Conservation (phyloP, 1,140 invertebrate genomes). For the Sitobion miscanthi region DNA sequence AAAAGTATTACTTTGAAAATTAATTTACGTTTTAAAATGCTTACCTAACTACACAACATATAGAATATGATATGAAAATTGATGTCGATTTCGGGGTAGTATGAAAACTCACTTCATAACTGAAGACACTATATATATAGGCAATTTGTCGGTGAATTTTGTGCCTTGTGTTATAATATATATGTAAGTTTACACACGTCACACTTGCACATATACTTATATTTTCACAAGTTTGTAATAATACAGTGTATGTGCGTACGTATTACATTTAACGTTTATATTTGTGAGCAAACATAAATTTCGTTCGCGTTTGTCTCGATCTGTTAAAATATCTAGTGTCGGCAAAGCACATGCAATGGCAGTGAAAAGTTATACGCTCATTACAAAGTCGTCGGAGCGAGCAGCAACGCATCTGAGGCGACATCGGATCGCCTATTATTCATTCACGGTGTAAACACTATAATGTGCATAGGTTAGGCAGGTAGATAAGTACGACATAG, state of each 20-base stretch:
- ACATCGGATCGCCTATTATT: not conserved
- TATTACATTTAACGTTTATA: not conserved
- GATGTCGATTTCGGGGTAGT: too few relatives aligned
- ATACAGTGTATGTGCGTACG: too few relatives aligned
- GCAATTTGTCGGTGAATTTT: too few relatives aligned
- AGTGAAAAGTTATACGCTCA: not conserved
- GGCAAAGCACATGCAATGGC: too few relatives aligned
- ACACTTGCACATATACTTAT: not conserved
- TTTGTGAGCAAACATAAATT: not conserved
- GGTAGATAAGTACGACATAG: not conserved
- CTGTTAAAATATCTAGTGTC: not conserved
- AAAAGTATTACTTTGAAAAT: not conserved
- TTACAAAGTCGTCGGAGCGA: not conserved
- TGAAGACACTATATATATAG: too few relatives aligned
- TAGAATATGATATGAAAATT: too few relatives aligned
- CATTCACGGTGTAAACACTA: not conserved
- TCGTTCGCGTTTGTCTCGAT: not conserved
- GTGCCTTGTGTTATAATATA: not conserved
- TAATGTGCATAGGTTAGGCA: not conserved
- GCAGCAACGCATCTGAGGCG: not conserved
- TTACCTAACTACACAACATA: not conserved
- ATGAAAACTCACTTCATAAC: too few relatives aligned
- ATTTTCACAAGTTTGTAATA: not conserved
- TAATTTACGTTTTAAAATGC: not conserved
- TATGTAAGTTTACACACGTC: not conserved